These are phyloP conservation scores for Epistrophella euchroma DNA, from an alignment of 2,888 invertebrate genomes.

Conservation along the genomic window DNA sequence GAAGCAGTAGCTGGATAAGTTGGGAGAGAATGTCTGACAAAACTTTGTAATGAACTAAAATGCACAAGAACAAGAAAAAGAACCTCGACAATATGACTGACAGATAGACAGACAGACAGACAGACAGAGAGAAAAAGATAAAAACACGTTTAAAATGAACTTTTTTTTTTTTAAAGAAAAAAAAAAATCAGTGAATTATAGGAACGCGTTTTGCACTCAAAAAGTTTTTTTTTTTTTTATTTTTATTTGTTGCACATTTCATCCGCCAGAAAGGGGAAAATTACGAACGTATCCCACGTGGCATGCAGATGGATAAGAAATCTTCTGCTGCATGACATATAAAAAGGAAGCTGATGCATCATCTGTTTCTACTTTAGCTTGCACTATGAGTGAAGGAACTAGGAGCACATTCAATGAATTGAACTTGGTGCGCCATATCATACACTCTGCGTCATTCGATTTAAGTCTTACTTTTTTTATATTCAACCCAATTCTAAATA, in stretches of 20 bases:
- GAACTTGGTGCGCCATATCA: constrained; percentile 12
- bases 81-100: constrained; percentile 33
- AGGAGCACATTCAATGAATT: constrained; percentile 16
- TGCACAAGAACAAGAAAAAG: constrained; percentile 15
- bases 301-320: constrained; percentile 66
- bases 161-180: constrained; percentile 1
- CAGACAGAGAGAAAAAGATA: constrained; percentile 23
- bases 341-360: constrained; percentile 42
- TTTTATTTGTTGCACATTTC: constrained; percentile 49
- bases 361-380: background rate
- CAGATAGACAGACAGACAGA: constrained; percentile 39
- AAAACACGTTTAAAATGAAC: constrained; percentile 23
- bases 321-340: constrained; percentile 37
- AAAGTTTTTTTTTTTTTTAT: background rate
- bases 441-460: background rate
- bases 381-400: background rate
- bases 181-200: background rate
- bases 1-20: constrained; percentile 17
- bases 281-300: constrained; percentile 70
- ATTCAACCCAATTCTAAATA: background rate
- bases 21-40: constrained; percentile 29
- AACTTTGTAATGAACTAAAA: constrained; percentile 63
- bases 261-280: constrained; percentile 26
- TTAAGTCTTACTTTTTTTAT: background rate
- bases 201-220: constrained; percentile 18